Evolutionary conservation across 2,113 vertebrate species (phyloP).

Genomic region (Eurystomus gularis): DNA sequence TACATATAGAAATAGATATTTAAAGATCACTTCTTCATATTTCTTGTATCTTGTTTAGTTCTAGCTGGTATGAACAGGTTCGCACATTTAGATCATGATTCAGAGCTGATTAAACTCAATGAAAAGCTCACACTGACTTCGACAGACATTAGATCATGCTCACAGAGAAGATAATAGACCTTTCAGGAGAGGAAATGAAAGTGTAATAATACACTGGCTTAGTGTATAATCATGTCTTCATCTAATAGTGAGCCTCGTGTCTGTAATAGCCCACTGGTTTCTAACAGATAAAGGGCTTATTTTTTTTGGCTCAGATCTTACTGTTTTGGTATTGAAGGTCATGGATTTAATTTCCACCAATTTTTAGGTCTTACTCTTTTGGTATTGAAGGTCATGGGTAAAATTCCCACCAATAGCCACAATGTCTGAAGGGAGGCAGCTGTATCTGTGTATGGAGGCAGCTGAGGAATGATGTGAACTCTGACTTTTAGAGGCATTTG

Average conservation of each 20-base stretch:
- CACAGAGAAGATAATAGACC: constrained; percentile 47
- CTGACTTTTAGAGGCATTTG: background rate
- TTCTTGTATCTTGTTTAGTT: background rate
- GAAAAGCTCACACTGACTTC: constrained; percentile 30
- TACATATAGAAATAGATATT: background rate
- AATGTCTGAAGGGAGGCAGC: background rate
- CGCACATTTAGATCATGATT: constrained; percentile 19
- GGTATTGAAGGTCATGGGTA: background rate
- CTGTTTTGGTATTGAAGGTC: background rate
- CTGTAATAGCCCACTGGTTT: background rate
- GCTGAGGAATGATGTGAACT: rapidly evolving
- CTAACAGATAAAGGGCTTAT: background rate
- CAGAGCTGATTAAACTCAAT: constrained; percentile 12
- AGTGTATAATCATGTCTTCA: constrained; percentile 46
- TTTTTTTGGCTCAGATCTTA: background rate
- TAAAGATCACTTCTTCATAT: background rate
- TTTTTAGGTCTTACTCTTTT: background rate
- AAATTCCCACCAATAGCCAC: background rate
- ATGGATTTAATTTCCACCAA: background rate
- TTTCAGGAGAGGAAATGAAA: constrained; percentile 54
- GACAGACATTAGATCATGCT: constrained; percentile 38
- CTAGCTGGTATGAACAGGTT: background rate
- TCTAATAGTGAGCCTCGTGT: background rate
- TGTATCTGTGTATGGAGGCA: background rate
- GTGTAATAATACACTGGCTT: constrained; percentile 34